Evolutionary conservation across 1,140 invertebrate species (phyloP), one percentile per base, ranked within the genome.

Genomic region (Dendroctonus ponderosae): DNA sequence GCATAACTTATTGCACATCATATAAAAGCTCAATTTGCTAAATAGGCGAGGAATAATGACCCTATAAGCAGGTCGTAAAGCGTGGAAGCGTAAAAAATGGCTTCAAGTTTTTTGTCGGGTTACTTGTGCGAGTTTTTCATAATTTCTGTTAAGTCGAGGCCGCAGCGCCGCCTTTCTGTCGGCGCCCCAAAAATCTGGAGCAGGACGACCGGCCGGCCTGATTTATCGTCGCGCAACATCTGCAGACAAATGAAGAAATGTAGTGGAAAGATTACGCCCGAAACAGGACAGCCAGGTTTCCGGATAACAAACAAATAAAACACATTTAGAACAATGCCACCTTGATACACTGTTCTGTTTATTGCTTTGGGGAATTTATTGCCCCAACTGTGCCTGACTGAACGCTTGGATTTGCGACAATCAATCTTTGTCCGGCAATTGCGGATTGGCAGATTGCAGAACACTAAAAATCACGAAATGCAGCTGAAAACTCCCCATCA

Each of bases 221-320:
- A 70, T 70, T 66, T 70, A 70, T 68, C 58, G 44, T 43, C 51
- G 61, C 42, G 63, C 63, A 71, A 63, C 70, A 71, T 71, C 65
- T 68, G 68, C 67, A 70, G 69, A 71, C 69, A 74, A 74, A 74
- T 74, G 71, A 74, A 72, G 72, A 74, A 72, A 74, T 72, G 71
- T 70, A 67, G 69, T 60, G 64, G 60, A 70, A 70, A 70, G 64
- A 70, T 70, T 70, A 67, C 68, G 26, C 26, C 26, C 61, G 15
- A 41, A 50, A 58, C 57, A 56, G 49, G 57, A 65, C 66, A 70
- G 44, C 49, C 70, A 70, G 64, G 66, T 70, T 62, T 67, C 58
- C 60, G 72, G 69, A 74, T 67, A 74, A 70, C 71, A 74, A 72
- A 72, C 60, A 74, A 71, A 71, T 70, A 74, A 74, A 72, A 62